Evolutionary conservation across 2,113 vertebrate species (phyloP).

Genomic region (Otis tarda): DNA sequence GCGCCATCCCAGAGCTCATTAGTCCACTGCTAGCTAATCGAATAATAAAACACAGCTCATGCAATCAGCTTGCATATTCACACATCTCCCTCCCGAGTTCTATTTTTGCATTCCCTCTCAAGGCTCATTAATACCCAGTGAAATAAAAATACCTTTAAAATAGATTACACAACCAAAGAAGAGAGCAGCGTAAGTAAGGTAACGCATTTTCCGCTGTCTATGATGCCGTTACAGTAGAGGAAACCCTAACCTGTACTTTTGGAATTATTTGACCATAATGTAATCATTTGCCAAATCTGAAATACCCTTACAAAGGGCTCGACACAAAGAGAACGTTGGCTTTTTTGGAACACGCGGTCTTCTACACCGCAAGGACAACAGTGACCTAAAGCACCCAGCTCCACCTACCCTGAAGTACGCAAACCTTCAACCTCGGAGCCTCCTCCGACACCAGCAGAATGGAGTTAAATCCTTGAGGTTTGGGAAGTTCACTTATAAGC

Average conservation of each 20-base stretch:
- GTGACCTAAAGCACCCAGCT: not conserved
- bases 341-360: not conserved
- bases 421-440: not conserved
- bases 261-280: not conserved
- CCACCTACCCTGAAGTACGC: not conserved
- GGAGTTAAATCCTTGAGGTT: not conserved
- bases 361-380: not conserved
- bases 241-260: not conserved
- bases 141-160: not conserved
- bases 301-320: not conserved
- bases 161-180: not conserved
- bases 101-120: not conserved
- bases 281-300: not conserved
- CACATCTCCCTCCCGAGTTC: not conserved
- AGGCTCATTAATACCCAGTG: not conserved
- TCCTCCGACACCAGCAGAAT: not conserved
- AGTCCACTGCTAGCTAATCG: not conserved
- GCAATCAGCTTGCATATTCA: not conserved
- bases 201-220: not conserved
- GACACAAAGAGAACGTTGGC: not conserved
- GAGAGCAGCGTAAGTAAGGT: not conserved
- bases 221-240: not conserved
- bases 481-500: not conserved
- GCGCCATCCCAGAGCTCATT: not conserved
- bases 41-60: not conserved